Percentiles rank a stretch among this genome's conserved stretches.
Evolutionary conservation across 2,888 invertebrate species (phyloP).

Genomic region (Tipula helvola): DNA sequence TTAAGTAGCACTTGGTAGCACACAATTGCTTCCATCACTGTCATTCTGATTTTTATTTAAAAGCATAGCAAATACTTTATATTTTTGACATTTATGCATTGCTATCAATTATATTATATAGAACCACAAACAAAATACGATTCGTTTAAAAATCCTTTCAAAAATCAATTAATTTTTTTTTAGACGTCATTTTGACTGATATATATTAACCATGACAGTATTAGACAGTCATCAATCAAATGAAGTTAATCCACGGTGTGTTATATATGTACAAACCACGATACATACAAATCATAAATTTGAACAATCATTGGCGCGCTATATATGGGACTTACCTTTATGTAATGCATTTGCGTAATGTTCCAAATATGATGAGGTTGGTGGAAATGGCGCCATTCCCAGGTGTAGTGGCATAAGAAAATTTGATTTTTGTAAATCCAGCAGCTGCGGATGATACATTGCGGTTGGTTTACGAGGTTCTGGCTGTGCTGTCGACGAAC

Average conservation of each 20-base stretch:
- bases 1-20: no score
- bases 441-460: conserved; percentile 11
- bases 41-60: background rate
- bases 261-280: background rate
- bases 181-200: background rate
- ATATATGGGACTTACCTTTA: conserved; percentile 7
- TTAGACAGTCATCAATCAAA: background rate
- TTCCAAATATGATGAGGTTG: conserved; percentile 10
- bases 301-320: background rate
- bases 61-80: background rate
- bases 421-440: conserved; percentile 13
- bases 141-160: background rate
- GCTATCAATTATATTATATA: background rate
- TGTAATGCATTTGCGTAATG: conserved; percentile 14
- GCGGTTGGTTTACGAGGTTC: conserved; percentile 12
- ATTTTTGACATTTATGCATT: background rate
- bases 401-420: conserved; percentile 10
- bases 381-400: conserved; percentile 10
- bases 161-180: background rate
- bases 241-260: background rate
- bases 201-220: background rate
- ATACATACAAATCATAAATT: background rate
- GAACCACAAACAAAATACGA: background rate
- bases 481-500: background rate
- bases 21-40: background rate